Percentiles rank a stretch among this genome's conserved stretches.
Evolutionary conservation across 2,797 vertebrate species (phyloP).

Genomic region (Girardinus metallicus): DNA sequence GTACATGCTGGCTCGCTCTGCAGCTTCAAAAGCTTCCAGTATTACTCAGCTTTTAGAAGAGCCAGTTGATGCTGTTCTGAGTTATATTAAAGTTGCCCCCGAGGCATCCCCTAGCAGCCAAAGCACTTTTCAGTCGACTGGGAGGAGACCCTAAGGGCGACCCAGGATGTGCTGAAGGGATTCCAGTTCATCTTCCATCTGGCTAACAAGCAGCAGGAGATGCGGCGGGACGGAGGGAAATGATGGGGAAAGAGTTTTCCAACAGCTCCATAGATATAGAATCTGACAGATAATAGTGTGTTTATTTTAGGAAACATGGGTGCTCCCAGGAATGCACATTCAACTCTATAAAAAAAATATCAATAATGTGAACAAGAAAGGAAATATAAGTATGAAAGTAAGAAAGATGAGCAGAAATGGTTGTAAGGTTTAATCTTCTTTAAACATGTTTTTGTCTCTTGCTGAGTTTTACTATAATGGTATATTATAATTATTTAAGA

Average conservation of each 20-base stretch:
- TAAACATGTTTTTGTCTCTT: slow-evolving; percentile 51
- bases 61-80: slow-evolving; percentile 25
- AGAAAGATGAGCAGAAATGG: slow-evolving; percentile 37
- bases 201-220: slow-evolving; percentile 25
- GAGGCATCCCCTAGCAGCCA: slow-evolving; percentile 37
- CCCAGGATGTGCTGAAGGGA: slow-evolving; percentile 40
- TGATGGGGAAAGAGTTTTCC: slow-evolving; percentile 14
- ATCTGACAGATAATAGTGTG: slow-evolving; percentile 36
- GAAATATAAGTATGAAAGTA: slow-evolving; percentile 32
- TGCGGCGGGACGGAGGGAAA: slow-evolving; percentile 14
- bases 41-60: slow-evolving; percentile 30
- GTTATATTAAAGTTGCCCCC: slow-evolving; percentile 39
- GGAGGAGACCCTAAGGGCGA: slow-evolving; percentile 36
- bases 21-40: slow-evolving; percentile 22
- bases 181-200: slow-evolving; percentile 38
- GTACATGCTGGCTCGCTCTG: slow-evolving; percentile 1
- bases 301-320: slow-evolving; percentile 43
- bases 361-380: slow-evolving; percentile 22
- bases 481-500: slow-evolving; percentile 71
- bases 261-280: slow-evolving; percentile 34
- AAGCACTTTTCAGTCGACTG: slow-evolving; percentile 28
- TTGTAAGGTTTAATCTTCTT: slow-evolving; percentile 57
- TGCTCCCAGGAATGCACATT: slow-evolving; percentile 27
- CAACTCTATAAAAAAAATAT: slow-evolving; percentile 25
- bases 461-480: slow-evolving; percentile 60